phyloP scores from a whole-genome alignment of 2,113 vertebrate species.

The Oriolus oriolus region DNA sequence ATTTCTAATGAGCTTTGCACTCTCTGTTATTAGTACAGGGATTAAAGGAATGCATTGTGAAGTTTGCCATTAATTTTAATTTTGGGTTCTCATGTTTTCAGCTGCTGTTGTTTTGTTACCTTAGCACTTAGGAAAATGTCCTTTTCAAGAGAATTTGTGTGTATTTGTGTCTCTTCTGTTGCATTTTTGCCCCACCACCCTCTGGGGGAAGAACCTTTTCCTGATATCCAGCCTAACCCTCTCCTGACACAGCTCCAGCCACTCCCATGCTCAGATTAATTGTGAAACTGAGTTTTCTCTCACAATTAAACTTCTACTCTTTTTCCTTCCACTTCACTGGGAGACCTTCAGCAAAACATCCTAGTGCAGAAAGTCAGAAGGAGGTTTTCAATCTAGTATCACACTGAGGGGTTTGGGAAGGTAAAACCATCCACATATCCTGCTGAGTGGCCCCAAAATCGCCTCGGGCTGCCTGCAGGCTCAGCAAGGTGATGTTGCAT shows the following conservation, averaged over 20 bases:
- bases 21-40: neutral
- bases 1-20: neutral
- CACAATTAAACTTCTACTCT: neutral
- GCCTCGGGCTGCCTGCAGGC: neutral
- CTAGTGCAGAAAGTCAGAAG: neutral
- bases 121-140: neutral
- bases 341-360: neutral
- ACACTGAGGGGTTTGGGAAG: neutral
- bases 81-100: neutral
- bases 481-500: neutral
- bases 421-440: neutral
- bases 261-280: neutral
- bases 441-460: neutral
- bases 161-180: neutral
- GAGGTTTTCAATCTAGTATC: neutral
- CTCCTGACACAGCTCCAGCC: neutral
- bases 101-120: neutral
- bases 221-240: neutral
- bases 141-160: neutral
- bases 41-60: neutral
- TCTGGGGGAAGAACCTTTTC: neutral
- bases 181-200: neutral
- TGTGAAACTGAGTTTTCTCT: neutral
- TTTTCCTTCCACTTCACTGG: neutral
- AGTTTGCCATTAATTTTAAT: neutral